These are phyloP conservation scores for Paratilapia polleni DNA, from an alignment of 2,113 vertebrate species.

Conservation along the genomic window DNA sequence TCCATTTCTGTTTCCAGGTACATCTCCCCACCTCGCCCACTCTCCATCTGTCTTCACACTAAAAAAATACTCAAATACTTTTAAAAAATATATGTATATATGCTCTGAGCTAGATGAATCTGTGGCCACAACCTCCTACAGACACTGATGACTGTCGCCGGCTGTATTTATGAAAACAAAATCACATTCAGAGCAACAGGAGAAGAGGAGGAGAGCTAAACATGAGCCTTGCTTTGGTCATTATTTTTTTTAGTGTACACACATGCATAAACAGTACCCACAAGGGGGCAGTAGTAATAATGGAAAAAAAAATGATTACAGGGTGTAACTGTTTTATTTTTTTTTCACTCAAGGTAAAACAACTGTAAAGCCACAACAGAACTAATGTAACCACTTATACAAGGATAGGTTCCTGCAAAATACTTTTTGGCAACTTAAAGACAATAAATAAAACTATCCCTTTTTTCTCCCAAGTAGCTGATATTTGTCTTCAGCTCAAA, in stretches of 20 bases:
- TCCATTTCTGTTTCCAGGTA: not conserved
- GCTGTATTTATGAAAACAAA: constrained; percentile 11
- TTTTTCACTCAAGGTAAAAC: not conserved
- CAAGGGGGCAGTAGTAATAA: constrained; percentile 61
- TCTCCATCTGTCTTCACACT: not conserved
- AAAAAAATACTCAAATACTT: not conserved
- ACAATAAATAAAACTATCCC: not conserved
- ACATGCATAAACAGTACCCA: constrained; percentile 28
- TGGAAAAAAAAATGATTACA: not conserved
- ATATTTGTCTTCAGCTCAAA: not conserved
- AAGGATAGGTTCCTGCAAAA: not conserved
- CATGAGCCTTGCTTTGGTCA: not conserved
- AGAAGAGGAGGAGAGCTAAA: not conserved
- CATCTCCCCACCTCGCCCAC: not conserved
- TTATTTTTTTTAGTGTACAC: not conserved
- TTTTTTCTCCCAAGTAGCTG: not conserved
- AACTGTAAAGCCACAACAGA: not conserved
- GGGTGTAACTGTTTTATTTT: not conserved
- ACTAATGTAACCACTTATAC: not conserved
- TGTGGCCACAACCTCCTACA: not conserved
- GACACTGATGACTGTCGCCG: not conserved
- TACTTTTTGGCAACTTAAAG: too few relatives aligned
- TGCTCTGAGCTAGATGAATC: not conserved
- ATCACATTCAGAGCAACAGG: not conserved
- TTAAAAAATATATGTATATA: too few relatives aligned